Evolutionary conservation across 2,888 invertebrate genomes (phyloP).

Genomic region (Scaptomyza caliginosa): DNA sequence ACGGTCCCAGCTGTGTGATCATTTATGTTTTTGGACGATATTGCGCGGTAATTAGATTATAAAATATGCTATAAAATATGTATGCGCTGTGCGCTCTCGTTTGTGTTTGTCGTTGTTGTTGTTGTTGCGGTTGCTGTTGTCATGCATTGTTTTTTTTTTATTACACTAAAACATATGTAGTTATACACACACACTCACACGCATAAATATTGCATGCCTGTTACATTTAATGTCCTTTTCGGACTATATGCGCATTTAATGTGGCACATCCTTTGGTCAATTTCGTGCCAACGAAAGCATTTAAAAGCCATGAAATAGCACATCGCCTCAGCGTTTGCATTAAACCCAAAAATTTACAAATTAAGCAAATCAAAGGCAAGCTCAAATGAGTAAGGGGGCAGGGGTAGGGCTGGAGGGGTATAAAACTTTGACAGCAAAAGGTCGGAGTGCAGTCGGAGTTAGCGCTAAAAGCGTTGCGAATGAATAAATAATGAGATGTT

Average conservation of each 20-base stretch:
- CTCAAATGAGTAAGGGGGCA: slow-evolving; percentile 15
- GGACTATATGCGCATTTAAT: slow-evolving; percentile 44
- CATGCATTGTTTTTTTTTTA: slow-evolving; percentile 70
- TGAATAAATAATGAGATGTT: slow-evolving; percentile 68
- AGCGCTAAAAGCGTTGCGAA: slow-evolving; percentile 72
- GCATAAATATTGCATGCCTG: slow-evolving; percentile 45
- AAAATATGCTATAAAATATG: slow-evolving; percentile 80
- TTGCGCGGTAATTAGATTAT: slow-evolving; percentile 80
- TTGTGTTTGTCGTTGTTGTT: slow-evolving; percentile 5
- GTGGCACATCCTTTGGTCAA: slow-evolving; percentile 66
- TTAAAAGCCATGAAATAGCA: slow-evolving; percentile 72
- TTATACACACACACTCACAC: slow-evolving; percentile 16
- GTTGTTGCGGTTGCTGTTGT: slow-evolving; percentile 23
- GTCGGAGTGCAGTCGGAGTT: slow-evolving; percentile 33
- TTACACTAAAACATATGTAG: slow-evolving; percentile 71
- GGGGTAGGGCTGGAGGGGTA: not conserved
- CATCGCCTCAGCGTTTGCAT: slow-evolving; percentile 30
- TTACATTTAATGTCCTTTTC: slow-evolving; percentile 46
- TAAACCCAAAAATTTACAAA: slow-evolving; percentile 65
- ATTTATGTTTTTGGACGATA: slow-evolving; percentile 63
- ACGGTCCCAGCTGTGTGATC: slow-evolving; percentile 73
- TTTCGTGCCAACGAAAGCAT: slow-evolving; percentile 66
- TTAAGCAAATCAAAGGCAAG: slow-evolving; percentile 74
- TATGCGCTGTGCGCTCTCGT: slow-evolving; percentile 28
- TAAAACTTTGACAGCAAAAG: slow-evolving; percentile 1